Percentiles rank a stretch among this genome's conserved stretches.
Evolutionary conservation across 2,888 invertebrate species (phyloP).

Genomic region (Labia minor): DNA sequence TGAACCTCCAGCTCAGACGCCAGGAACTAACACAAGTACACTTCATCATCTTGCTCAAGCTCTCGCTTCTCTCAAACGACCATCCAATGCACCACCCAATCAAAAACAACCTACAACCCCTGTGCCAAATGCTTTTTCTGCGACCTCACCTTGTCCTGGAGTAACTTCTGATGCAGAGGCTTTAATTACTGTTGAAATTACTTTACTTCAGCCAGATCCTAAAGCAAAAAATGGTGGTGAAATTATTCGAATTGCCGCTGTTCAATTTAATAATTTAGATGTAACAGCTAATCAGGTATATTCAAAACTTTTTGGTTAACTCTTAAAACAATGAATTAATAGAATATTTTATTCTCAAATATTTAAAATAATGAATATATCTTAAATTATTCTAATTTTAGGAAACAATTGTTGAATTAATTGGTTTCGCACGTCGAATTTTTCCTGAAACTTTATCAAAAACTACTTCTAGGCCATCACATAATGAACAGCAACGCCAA

Average conservation of each 20-base stretch:
- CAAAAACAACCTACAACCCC: conserved; percentile 18
- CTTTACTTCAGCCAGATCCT: conserved; percentile 50
- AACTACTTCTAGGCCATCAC: background rate
- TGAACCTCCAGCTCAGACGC: conserved; percentile 37
- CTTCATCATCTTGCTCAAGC: conserved; percentile 47
- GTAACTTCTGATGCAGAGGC: conserved; percentile 49
- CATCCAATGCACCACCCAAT: conserved; percentile 22
- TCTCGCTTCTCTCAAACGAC: conserved; percentile 30
- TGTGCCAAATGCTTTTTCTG: conserved; percentile 20
- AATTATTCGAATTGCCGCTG: conserved; percentile 61
- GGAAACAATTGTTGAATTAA: conserved; percentile 85
- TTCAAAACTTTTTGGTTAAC: conserved; percentile 16
- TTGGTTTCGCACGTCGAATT: conserved; percentile 75
- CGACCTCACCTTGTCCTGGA: conserved; percentile 20
- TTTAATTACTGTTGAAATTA: conserved; percentile 68
- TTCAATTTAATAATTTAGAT: conserved; percentile 88
- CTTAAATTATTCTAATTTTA: conserved; percentile 41
- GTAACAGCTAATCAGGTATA: conserved; percentile 47
- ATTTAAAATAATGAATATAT: too few relatives aligned
- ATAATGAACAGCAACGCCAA: background rate
- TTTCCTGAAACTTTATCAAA: conserved; percentile 36
- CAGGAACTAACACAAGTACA: conserved; percentile 35
- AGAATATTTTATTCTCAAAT: too few relatives aligned
- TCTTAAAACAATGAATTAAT: too few relatives aligned
- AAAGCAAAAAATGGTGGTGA: conserved; percentile 39